Evolutionary conservation across 2,888 invertebrate genomes (phyloP), one percentile per base, ranked within the genome.

Genomic region (Melieria picta): DNA sequence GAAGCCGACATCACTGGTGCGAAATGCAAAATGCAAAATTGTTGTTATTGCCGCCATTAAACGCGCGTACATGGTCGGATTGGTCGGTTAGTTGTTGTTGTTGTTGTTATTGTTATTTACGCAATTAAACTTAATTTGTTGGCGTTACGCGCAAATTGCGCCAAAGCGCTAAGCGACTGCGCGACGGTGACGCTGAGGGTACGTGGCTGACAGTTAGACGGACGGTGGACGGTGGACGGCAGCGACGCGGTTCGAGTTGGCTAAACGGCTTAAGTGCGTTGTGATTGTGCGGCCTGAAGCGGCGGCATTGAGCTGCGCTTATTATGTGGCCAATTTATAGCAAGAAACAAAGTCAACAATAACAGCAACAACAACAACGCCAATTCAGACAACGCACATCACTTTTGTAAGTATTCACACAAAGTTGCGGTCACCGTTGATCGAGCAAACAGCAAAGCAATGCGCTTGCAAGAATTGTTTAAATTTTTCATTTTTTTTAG

Each of bases 41-140:
- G 30, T 48, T 50, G 47, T 58, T 67, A 58, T 48, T 58, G 30
- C 10, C 16, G 58, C 13, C 47, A 58, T 46, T 46, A 48, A 43
- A 30, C 30, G 30, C 2, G 30, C 30, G 30, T 30, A 2, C 30
- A 30, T 30, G 46, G 16, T 58, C 5, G 66, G 48, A 46, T 42
- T 57, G 4, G 47, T 50, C 45, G 5, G 46, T 48, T 66, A 7
- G 50, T 52, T 62, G 62, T 52, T 69, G 55, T 46, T 62, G 55
- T 30, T 61, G 16, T 52, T 61, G 61, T 13, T 57, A 48, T 52
- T 60, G 67, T 48, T 58, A 58, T 58, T 58, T 65, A 65, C 56
- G 65, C 65, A 65, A 65, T 56, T 65, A 65, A 65, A 16, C 65
- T 65, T 65, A 65, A 65, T 65, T 65, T 65, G 65, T 57, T 65